A percentile compares a stretch with the other conserved stretches of the same genome.
phyloP scores from a whole-genome alignment of 2,113 vertebrate species.

The Channa argus region DNA sequence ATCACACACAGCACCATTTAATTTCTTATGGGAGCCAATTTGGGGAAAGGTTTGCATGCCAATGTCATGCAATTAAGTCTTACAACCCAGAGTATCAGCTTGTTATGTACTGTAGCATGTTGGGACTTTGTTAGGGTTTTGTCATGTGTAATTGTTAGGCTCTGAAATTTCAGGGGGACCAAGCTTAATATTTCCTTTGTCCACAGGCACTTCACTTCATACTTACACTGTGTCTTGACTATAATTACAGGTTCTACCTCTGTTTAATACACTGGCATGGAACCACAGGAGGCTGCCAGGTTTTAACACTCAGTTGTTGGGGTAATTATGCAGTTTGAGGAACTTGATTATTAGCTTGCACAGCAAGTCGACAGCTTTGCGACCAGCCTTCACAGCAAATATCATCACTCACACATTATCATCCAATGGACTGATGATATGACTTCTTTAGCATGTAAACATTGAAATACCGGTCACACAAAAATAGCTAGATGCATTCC shows the following conservation, averaged over 20 bases:
- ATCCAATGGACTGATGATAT: neutral
- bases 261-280: slow-evolving; percentile 45
- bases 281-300: slow-evolving; percentile 57
- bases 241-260: slow-evolving; percentile 66
- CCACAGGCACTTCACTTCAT: slow-evolving; percentile 30
- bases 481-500: slow-evolving; percentile 47
- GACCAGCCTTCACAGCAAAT: slow-evolving; percentile 18
- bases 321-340: slow-evolving; percentile 62
- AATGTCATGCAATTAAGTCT: slow-evolving; percentile 59
- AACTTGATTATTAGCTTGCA: slow-evolving; percentile 50
- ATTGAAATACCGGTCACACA: neutral
- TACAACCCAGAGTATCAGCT: slow-evolving; percentile 39
- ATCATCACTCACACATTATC: slow-evolving; percentile 5
- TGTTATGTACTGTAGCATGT: slow-evolving; percentile 41
- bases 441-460: neutral
- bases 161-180: slow-evolving; percentile 41
- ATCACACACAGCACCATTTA: slow-evolving; percentile 26
- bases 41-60: slow-evolving; percentile 39
- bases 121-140: slow-evolving; percentile 19
- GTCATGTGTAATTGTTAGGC: slow-evolving; percentile 30
- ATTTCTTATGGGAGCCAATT: slow-evolving; percentile 65
- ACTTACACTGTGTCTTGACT: slow-evolving; percentile 25
- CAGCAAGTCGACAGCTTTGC: slow-evolving; percentile 20
- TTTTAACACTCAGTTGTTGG: slow-evolving; percentile 46
- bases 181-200: slow-evolving; percentile 48